Conservation (phyloP, 2,113 vertebrate species). For the Alethe diademata region DNA sequence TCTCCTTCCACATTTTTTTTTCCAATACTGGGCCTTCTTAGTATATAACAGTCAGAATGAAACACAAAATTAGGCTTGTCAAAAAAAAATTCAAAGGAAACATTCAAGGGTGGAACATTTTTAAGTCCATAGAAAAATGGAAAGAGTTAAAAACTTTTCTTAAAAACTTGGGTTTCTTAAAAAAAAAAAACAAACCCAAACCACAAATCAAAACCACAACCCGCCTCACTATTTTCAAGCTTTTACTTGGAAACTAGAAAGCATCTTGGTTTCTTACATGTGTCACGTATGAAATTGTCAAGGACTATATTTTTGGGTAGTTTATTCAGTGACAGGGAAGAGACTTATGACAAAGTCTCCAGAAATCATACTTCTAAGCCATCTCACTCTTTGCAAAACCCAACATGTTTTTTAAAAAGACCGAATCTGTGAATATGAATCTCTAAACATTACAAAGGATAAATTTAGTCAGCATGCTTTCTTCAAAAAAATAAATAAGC, state of each 20-base stretch:
- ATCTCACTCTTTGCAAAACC: neutral
- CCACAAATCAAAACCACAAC: neutral
- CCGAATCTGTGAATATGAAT: neutral
- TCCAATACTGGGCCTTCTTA: neutral
- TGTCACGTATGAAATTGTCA: neutral
- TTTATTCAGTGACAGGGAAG: neutral
- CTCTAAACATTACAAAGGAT: neutral
- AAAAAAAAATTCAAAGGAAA: neutral
- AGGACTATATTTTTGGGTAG: neutral
- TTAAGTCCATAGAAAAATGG: neutral
- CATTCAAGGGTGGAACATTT: neutral
- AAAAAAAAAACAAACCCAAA: neutral
- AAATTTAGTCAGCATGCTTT: neutral
- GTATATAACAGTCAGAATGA: accelerated
- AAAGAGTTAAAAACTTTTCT: neutral
- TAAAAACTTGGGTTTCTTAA: neutral
- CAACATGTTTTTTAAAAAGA: neutral
- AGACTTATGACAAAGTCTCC: neutral
- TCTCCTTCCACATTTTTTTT: neutral
- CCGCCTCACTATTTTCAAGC: neutral
- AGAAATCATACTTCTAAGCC: neutral
- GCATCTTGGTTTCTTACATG: neutral
- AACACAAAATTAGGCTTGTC: neutral
- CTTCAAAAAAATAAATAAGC: neutral
- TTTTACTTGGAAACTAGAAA: neutral